Base-by-base conservation (phyloP, 2,888 invertebrate species). In the Harpalus rubripes region DNA sequence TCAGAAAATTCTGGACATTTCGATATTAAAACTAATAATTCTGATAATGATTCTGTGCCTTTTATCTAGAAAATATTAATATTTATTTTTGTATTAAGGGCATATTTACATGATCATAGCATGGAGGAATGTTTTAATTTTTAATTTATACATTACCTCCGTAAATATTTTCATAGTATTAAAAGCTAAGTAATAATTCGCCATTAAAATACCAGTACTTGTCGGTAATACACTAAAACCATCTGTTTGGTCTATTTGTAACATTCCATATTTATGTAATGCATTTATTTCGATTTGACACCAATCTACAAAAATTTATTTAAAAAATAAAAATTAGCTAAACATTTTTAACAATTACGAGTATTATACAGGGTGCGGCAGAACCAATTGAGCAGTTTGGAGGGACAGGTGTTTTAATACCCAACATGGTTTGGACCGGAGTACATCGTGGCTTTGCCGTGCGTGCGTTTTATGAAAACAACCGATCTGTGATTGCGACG, bases 111-210 rank as follows among this genome's bases (percentile, higher is more conserved):
- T n/a, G n/a, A n/a, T n/a, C n/a, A n/a, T n/a, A n/a, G n/a, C n/a
- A n/a, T n/a, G n/a, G n/a, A n/a, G n/a, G n/a, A n/a, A n/a, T n/a
- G n/a, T n/a, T n/a, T n/a, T n/a, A n/a, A n/a, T n/a, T n/a, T n/a
- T n/a, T n/a, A n/a, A n/a, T n/a, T 22, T 22, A 22, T 22, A 22
- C 22, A 0, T 10, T 91, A 95, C 95, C 92, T 94, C 92, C 89
- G 93, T 93, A 87, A 95, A 95, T 65, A 93, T 90, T 89, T 95
- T 95, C 95, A 96, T 96, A 2, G 96, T 96, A 87, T 94, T 94
- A 89, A 95, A 94, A 84, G 95, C 94, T 76, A 95, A 89, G 88
- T 93, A 94, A 90, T 94, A 95, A 85, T 94, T 91, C 4, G 96
- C 95, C 96, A 96, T 96, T 56, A 96, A 92, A 39, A 92, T 91